These are phyloP conservation scores for Drosophila phalerata DNA, from an alignment of 2,888 invertebrate genomes.

Conservation along the genomic window DNA sequence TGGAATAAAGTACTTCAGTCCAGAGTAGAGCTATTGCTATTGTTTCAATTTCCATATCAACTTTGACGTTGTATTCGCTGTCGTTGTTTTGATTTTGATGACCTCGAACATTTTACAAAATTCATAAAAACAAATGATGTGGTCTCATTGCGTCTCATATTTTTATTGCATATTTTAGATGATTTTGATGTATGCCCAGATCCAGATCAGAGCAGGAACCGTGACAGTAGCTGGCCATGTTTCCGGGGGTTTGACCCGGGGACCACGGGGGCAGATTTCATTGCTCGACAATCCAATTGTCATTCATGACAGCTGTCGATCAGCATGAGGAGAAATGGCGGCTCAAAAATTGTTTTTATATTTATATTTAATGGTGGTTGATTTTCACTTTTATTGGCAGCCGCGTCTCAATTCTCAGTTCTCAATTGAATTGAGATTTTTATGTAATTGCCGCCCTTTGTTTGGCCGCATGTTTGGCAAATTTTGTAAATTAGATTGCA, in stretches of 20 bases:
- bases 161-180: constrained; percentile 77
- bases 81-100: constrained; percentile 75
- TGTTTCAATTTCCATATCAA: constrained; percentile 76
- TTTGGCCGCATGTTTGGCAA: constrained; percentile 63
- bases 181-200: constrained; percentile 33
- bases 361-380: constrained; percentile 62
- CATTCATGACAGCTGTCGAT: constrained; percentile 84
- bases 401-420: constrained; percentile 30
- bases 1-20: constrained; percentile 32
- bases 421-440: constrained; percentile 62
- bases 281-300: constrained; percentile 73
- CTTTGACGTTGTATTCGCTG: constrained; percentile 31
- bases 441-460: constrained; percentile 74
- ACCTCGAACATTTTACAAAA: constrained; percentile 60
- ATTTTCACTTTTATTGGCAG: constrained; percentile 58
- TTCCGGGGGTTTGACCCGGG: constrained; percentile 13
- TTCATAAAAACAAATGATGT: constrained; percentile 65
- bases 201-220: constrained; percentile 8
- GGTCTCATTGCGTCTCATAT: constrained; percentile 58
- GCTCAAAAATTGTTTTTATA: constrained; percentile 45
- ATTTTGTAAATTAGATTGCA: constrained; percentile 70
- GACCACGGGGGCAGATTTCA: constrained; percentile 12
- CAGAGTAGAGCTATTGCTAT: constrained; percentile 53
- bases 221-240: constrained; percentile 9
- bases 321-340: constrained; percentile 74